phyloP scores from a whole-genome alignment of 2,888 invertebrate species.

The Notocelia uddmanniana region DNA sequence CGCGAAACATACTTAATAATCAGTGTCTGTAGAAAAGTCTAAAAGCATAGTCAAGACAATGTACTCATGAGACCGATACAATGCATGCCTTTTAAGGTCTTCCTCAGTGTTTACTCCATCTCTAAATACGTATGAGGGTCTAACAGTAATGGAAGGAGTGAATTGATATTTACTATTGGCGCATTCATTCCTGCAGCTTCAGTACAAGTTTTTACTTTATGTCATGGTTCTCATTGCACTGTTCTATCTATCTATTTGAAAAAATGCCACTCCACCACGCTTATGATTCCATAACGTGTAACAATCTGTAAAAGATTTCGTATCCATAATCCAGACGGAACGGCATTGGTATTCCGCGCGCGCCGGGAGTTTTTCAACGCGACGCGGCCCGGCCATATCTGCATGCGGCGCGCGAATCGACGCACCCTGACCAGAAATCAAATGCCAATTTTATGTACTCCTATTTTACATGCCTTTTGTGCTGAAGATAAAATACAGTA shows the following conservation, averaged over 20 bases:
- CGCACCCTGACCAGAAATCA: slow-evolving; percentile 3
- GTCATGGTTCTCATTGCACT: too few relatives aligned
- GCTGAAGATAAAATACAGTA: neutral
- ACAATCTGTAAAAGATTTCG: slow-evolving; percentile 14
- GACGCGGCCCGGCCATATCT: slow-evolving; percentile 32
- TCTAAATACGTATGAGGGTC: too few relatives aligned
- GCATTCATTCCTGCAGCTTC: too few relatives aligned
- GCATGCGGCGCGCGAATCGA: slow-evolving; percentile 7
- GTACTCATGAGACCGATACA: too few relatives aligned
- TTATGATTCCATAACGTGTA: slow-evolving; percentile 3
- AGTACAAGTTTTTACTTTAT: too few relatives aligned
- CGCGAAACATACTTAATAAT: too few relatives aligned
- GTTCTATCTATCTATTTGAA: neutral
- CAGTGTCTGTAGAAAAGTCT: too few relatives aligned
- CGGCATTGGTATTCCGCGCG: slow-evolving; percentile 48
- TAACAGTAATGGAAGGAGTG: too few relatives aligned
- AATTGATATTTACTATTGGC: too few relatives aligned
- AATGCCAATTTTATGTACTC: neutral
- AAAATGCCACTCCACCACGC: neutral
- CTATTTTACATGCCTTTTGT: neutral
- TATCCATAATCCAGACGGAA: slow-evolving; percentile 15
- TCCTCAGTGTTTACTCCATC: too few relatives aligned
- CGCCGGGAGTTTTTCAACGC: slow-evolving; percentile 48
- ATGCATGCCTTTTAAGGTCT: too few relatives aligned
- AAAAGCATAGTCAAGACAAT: too few relatives aligned